These are phyloP conservation scores for Dinothrombium tinctorium DNA, from an alignment of 1,140 invertebrate species.

Conservation along the genomic window DNA sequence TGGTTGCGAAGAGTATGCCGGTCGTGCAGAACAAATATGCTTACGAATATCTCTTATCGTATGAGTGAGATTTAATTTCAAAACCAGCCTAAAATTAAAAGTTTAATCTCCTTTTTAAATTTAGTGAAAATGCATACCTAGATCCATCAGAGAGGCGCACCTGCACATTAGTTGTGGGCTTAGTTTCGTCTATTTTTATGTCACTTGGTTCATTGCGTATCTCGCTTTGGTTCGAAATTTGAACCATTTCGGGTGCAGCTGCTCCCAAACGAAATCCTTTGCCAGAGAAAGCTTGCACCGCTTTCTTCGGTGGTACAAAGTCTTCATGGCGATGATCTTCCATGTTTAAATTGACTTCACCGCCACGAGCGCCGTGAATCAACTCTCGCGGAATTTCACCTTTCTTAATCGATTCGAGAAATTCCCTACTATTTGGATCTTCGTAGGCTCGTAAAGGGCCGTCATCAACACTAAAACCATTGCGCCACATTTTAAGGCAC, in stretches of 20 bases:
- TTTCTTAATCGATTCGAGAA: slow-evolving; percentile 55
- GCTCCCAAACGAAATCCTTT: slow-evolving; percentile 60
- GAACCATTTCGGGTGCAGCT: slow-evolving; percentile 10
- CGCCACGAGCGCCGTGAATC: slow-evolving; percentile 34
- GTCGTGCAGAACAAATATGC: slow-evolving; percentile 49
- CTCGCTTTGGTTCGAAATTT: slow-evolving; percentile 27
- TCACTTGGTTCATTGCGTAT: slow-evolving; percentile 34
- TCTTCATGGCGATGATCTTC: slow-evolving; percentile 73
- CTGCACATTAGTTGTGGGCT: slow-evolving; percentile 61
- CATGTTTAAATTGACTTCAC: slow-evolving; percentile 65
- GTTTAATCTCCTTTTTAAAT: slow-evolving; percentile 6
- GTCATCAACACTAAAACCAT: slow-evolving; percentile 82
- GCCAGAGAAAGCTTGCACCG: slow-evolving; percentile 50
- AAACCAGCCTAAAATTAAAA: slow-evolving; percentile 30
- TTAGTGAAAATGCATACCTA: slow-evolving; percentile 25
- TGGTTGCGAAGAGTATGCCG: slow-evolving; percentile 42
- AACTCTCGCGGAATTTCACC: slow-evolving; percentile 75
- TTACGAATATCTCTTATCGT: slow-evolving; percentile 53
- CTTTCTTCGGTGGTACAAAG: slow-evolving; percentile 33
- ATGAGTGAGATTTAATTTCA: slow-evolving; percentile 65
- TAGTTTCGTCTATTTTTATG: slow-evolving; percentile 36
- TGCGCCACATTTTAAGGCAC: slow-evolving; percentile 67
- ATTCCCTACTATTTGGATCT: slow-evolving; percentile 62
- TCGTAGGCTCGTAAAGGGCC: slow-evolving; percentile 55
- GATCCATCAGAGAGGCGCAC: slow-evolving; percentile 75